Conservation (phyloP, 2,797 vertebrate species). For the Cyprinella venusta region DNA sequence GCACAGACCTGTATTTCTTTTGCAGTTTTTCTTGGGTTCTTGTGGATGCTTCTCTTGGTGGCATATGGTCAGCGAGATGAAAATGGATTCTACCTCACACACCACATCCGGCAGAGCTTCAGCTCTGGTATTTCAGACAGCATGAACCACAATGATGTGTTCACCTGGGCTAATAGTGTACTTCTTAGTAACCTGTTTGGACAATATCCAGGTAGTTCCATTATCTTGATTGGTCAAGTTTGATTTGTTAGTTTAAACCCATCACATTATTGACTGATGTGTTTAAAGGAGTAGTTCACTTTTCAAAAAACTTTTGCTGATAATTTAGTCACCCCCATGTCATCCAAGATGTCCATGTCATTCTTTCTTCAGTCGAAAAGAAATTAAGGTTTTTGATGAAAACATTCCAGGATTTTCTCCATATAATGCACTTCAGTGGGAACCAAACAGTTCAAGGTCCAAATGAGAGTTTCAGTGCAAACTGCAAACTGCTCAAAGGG, state of each 20-base stretch:
- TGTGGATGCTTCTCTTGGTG: conserved; percentile 94
- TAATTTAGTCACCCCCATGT: no score
- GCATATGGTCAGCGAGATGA: conserved; percentile 94
- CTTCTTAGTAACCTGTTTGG: conserved; percentile 87
- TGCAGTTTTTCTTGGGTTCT: conserved; percentile 89
- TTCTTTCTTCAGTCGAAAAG: no score
- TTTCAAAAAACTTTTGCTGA: no score
- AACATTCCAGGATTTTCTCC: no score
- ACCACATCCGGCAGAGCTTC: conserved; percentile 90
- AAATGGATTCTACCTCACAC: conserved; percentile 87
- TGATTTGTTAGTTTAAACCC: not conserved
- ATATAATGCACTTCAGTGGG: no score
- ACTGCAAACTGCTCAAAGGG: no score
- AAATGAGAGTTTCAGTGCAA: no score
- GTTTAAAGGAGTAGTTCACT: not conserved
- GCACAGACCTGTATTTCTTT: conserved; percentile 52
- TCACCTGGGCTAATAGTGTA: conserved; percentile 87
- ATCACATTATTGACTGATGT: not conserved
- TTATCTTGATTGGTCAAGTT: not conserved
- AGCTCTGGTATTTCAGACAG: conserved; percentile 78
- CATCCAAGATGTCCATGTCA: no score
- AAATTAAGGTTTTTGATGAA: no score
- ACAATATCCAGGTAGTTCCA: conserved; percentile 80
- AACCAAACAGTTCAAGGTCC: no score
- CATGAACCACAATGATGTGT: conserved; percentile 86